A percentile compares a stretch with the other conserved stretches of the same genome.
These are phyloP conservation scores for Macrobrachium nipponense DNA, from an alignment of 1,140 invertebrate genomes.

Conservation along the genomic window DNA sequence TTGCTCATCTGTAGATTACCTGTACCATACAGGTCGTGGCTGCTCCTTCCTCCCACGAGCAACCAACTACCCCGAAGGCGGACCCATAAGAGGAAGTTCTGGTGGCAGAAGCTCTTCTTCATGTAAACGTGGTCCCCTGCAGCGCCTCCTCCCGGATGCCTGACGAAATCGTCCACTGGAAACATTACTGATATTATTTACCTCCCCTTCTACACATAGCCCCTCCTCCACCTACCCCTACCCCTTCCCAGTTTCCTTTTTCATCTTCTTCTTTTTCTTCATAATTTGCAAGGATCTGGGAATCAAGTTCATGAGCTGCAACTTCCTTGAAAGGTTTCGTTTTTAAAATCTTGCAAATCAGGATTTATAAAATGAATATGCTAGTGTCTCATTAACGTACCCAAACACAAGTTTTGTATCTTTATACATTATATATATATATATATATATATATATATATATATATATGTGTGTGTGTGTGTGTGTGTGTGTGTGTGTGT, in stretches of 20 bases:
- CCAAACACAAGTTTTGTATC: no score
- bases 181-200: not conserved
- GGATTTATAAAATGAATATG: no score
- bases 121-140: not conserved
- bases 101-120: not conserved
- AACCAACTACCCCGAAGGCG: no score
- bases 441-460: slow-evolving; percentile 41
- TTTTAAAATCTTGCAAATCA: not conserved
- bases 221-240: not conserved
- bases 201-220: slow-evolving; percentile 12
- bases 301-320: not conserved
- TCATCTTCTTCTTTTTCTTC: not conserved
- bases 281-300: not conserved
- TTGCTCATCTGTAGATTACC: no score
- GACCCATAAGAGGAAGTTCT: no score
- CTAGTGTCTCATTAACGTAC: no score
- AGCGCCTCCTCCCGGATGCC: not conserved
- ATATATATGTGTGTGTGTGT: no score
- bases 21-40: no score
- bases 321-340: not conserved
- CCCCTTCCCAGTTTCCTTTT: slow-evolving; percentile 7
- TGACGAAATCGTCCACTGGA: no score
- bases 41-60: no score
- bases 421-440: slow-evolving; percentile 18
- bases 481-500: no score